Percentiles rank a stretch among this genome's conserved stretches.
Evolutionary conservation across 1,140 invertebrate species (phyloP).

Genomic region (Hesperophylax magnus): DNA sequence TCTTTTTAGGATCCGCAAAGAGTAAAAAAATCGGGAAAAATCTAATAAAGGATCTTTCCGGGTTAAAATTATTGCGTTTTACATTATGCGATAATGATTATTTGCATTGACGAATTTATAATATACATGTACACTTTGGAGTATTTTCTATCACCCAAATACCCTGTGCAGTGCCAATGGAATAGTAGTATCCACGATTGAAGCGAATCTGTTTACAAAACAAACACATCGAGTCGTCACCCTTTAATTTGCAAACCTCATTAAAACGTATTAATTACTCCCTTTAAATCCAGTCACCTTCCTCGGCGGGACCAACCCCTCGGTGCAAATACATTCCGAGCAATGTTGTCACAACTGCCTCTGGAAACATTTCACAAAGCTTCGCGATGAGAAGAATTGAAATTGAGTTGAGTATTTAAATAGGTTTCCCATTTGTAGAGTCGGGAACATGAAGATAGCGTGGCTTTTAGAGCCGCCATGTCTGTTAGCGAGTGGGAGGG

Average conservation of each 20-base stretch:
- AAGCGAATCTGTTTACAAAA: too few relatives aligned
- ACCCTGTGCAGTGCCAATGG: too few relatives aligned
- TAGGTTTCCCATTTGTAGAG: slow-evolving; percentile 71
- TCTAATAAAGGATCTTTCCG: too few relatives aligned
- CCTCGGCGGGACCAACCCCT: background rate
- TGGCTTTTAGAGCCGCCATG: slow-evolving; percentile 65
- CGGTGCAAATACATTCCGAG: slow-evolving; percentile 2
- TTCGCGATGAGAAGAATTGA: slow-evolving; percentile 63
- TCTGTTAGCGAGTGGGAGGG: background rate
- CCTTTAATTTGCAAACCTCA: slow-evolving; percentile 24
- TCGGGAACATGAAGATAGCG: slow-evolving; percentile 71
- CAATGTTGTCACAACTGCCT: slow-evolving; percentile 34
- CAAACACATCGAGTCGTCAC: background rate
- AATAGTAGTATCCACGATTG: too few relatives aligned
- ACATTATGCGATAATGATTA: too few relatives aligned
- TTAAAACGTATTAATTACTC: slow-evolving; percentile 39
- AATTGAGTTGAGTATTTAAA: slow-evolving; percentile 72
- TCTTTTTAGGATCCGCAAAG: too few relatives aligned
- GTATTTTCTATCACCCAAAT: too few relatives aligned
- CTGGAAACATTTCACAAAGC: slow-evolving; percentile 55
- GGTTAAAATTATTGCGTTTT: too few relatives aligned
- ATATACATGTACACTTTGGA: too few relatives aligned
- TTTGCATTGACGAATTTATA: too few relatives aligned
- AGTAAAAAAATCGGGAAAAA: too few relatives aligned
- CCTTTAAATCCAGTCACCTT: slow-evolving; percentile 25